Percentiles rank a stretch among this genome's conserved stretches.
phyloP scores from a whole-genome alignment of 2,113 vertebrate genomes.

The Solenodon paradoxus region DNA sequence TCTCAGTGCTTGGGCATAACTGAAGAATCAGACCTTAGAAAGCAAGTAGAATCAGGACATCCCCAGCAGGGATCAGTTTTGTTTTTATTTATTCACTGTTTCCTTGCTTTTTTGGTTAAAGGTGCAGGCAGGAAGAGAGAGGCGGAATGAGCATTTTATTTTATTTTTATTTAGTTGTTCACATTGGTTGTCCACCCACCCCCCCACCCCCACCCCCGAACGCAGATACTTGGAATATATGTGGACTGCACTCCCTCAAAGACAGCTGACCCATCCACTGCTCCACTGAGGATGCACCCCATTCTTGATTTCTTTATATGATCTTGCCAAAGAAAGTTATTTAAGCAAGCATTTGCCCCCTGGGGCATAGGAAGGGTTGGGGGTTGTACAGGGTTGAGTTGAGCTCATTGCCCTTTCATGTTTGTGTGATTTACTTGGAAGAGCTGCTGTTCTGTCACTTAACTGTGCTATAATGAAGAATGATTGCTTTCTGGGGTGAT shows the following conservation, averaged over 20 bases:
- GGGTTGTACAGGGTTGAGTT: neutral
- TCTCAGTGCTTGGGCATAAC: neutral
- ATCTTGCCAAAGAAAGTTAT: neutral
- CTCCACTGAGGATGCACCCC: too few species aligned
- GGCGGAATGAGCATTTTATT: too few species aligned
- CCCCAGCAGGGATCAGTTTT: neutral
- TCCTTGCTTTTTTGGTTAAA: too few species aligned
- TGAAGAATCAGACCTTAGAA: neutral
- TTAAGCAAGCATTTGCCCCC: neutral
- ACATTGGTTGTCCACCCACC: too few species aligned
- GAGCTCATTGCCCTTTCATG: neutral
- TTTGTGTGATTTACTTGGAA: neutral
- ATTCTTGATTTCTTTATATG: too few species aligned
- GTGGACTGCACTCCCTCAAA: too few species aligned
- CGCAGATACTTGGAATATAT: too few species aligned
- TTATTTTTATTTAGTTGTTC: too few species aligned
- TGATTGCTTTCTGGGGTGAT: too few species aligned
- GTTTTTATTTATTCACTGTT: neutral
- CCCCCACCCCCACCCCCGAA: too few species aligned
- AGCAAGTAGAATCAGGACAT: conserved; percentile 17
- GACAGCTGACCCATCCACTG: too few species aligned
- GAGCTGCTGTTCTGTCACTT: neutral
- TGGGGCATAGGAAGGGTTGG: neutral
- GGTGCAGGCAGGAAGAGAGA: too few species aligned
- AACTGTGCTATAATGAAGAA: neutral